Evolutionary conservation across 35 echinoderm and acorn worm species (phyloP).

Genomic region (Amphiura filiformis): DNA sequence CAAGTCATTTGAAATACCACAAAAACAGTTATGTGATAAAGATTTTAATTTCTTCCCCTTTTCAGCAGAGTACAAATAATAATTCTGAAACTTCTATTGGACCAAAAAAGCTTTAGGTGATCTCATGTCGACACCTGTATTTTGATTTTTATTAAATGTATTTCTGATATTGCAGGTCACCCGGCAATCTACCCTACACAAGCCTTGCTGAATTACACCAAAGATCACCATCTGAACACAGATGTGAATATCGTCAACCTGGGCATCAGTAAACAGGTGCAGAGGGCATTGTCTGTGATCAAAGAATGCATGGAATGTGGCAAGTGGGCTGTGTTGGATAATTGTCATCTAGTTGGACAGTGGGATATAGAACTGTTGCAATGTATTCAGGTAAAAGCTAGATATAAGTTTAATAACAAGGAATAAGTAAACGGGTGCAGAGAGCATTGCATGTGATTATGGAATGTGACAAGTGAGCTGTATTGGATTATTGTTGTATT

Average conservation of each 20-base stretch:
- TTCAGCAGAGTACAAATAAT: no score
- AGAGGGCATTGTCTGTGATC: conserved; percentile 33
- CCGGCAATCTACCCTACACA: neutral
- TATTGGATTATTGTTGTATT: no score
- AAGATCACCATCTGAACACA: neutral
- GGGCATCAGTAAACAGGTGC: conserved; percentile 60
- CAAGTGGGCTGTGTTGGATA: conserved; percentile 81
- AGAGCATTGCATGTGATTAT: conserved; percentile 42
- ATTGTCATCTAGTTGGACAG: conserved; percentile 62
- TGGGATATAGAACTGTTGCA: conserved; percentile 43
- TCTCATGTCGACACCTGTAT: no score
- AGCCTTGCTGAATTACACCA: neutral
- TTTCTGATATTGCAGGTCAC: no score
- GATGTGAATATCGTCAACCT: conserved; percentile 62
- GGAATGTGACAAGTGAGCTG: conserved; percentile 56
- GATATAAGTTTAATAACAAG: no score
- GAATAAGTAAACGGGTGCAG: conserved; percentile 26
- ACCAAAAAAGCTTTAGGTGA: no score
- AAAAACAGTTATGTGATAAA: no score
- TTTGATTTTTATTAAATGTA: no score
- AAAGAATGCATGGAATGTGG: conserved; percentile 55
- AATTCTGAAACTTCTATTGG: no score
- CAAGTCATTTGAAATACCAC: no score
- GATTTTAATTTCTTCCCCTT: no score
- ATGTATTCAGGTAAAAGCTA: conserved; percentile 51